phyloP scores from a whole-genome alignment of 2,888 invertebrate genomes.

The Calliphora vomitoria region DNA sequence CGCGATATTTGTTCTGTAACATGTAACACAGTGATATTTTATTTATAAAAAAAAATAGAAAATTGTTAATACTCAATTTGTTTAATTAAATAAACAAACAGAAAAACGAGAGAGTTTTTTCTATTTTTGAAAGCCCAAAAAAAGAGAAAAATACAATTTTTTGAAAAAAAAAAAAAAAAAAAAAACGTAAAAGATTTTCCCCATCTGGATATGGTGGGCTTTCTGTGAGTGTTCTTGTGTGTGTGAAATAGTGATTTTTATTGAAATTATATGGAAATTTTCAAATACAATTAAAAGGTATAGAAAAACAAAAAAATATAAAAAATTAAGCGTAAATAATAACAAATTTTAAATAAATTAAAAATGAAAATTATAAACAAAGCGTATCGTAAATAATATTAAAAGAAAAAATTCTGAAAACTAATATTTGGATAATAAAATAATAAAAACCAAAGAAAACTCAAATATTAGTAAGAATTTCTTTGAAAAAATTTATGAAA shows the following conservation, averaged over 20 bases:
- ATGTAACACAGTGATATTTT: background rate
- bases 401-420: background rate
- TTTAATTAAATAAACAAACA: constrained; percentile 55
- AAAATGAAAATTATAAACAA: constrained; percentile 30
- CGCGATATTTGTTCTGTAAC: constrained; percentile 56
- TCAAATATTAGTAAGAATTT: background rate
- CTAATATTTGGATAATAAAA: background rate
- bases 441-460: background rate
- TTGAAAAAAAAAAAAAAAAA: no score
- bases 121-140: constrained; percentile 23
- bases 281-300: constrained; percentile 60
- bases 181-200: constrained; percentile 42
- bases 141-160: constrained; percentile 32
- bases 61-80: constrained; percentile 43
- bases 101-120: constrained; percentile 35
- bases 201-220: background rate
- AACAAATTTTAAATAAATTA: constrained; percentile 3
- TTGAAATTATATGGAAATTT: constrained; percentile 52
- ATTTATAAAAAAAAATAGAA: constrained; percentile 20
- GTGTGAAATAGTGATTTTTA: constrained; percentile 43
- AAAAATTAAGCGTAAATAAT: background rate
- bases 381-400: constrained; percentile 27
- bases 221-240: constrained; percentile 2
- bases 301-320: constrained; percentile 1
- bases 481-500: background rate